Base-by-base conservation (phyloP, 2,797 vertebrate species). In the Moxostoma hubbsi region DNA sequence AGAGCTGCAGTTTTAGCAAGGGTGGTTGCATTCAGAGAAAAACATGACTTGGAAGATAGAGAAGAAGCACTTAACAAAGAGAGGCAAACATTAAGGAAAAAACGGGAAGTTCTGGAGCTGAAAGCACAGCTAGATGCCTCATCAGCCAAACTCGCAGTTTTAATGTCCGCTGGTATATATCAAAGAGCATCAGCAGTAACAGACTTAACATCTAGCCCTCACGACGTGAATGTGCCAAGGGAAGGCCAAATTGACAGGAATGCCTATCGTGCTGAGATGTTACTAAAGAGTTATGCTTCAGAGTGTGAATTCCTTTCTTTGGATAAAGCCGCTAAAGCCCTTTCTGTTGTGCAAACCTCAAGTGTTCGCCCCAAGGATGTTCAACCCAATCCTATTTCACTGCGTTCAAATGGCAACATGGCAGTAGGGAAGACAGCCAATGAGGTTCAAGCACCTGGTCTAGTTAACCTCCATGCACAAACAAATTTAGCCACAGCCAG, bases 81-180 rank as follows among this genome's bases (percentile, higher is more conserved):
- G 7, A 45, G 54, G 43, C 51, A 76, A 55, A 11, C 9, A 18
- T 9, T 67, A 46, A 67, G 57, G 53, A 18, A 74, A 16, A 63
- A 54, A 62, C 9, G 1, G 47, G 62, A 80, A 51, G 61, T 63
- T 13, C 18, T 80, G 7, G 18, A 73, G 16, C 15, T 76, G 50
- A 55, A 57, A 58, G 64, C 63, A 65, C 50, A 67, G 61, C 45
- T 59, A 9, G 69, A 51, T 2, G n/a, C 16, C 11, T 66, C 43
- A 73, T 65, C 62, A 80, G 10, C 70, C 18, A 74, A 74, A 59
- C 11, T 73, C 12, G 13, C 43, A 58, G 53, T 80, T 43, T 49
- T 74, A 2, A 59, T 11, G 54, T 67, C 70, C 5, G 54, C 70
- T 50, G 46, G 70, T 7, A 67, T 46, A 54, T 13, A 63, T 53